phyloP scores from a whole-genome alignment of 2,113 vertebrate species.

The Clarias macrocephalus region DNA sequence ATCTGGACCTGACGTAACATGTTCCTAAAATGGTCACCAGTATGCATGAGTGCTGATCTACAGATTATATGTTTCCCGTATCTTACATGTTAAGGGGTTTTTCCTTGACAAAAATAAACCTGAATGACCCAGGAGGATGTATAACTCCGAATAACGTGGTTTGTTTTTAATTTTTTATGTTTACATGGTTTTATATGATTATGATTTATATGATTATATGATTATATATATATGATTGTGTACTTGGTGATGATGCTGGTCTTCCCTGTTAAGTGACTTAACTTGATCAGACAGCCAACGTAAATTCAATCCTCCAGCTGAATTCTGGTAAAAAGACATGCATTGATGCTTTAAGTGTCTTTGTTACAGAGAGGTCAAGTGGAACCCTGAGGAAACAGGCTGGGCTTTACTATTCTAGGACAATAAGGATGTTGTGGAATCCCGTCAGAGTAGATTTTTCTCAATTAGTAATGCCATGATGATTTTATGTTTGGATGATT shows the following conservation, averaged over 20 bases:
- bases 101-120: background rate
- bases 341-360: background rate
- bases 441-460: background rate
- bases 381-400: background rate
- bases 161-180: background rate
- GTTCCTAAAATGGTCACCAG: conserved; percentile 31
- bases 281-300: background rate
- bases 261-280: background rate
- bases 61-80: background rate
- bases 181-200: no score
- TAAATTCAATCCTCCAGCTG: background rate
- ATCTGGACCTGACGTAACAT: conserved; percentile 6
- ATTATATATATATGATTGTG: background rate
- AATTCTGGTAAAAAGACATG: background rate
- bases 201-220: no score
- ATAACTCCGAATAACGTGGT: background rate
- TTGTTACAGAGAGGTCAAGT: conserved; percentile 1
- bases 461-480: background rate
- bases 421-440: background rate
- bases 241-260: background rate
- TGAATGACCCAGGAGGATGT: background rate
- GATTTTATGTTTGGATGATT: conserved; percentile 11
- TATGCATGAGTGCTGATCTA: background rate
- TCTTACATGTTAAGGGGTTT: conserved; percentile 14
- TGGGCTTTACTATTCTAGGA: background rate